Base-by-base conservation (phyloP, 1,140 invertebrate species). In the Drosophila eugracilis region DNA sequence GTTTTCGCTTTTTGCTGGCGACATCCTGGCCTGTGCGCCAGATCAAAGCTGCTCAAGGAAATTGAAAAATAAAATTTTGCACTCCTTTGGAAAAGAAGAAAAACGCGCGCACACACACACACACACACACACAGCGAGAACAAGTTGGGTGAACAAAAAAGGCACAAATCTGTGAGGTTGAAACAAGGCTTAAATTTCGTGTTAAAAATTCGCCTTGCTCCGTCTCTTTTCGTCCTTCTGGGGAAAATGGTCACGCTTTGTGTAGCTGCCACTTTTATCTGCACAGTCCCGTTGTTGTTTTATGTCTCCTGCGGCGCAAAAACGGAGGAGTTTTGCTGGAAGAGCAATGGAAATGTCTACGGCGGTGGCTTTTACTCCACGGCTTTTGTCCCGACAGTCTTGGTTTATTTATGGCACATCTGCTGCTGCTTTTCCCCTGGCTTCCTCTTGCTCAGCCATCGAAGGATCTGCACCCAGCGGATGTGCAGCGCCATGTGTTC, bases 391-490 rank as follows among this genome's bases (percentile, higher is more conserved):
- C 57, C 32, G 37, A n/a, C 41, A 14, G 52, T 78, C 30, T 60
- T 81, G 58, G 39, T 59, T 85, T 85, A 85, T 85, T 85, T 85
- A 85, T 85, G 81, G 59, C 75, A 37, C 74, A 83, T 71, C 66
- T 55, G 73, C 66, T 57, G 78, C 65, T 60, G 55, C 12, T 36
- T 37, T 59, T 55, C 55, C 49, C 34, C 9, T 21, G 19, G 19
- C 32, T 26, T 65, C 63, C 50, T 54, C 47, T 55, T 50, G 49
- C 55, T 9, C 42, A 45, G 22, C n/a, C n/a, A n/a, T n/a, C n/a
- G n/a, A 2, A 42, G 41, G 41, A 22, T 60, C 39, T 63, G 53
- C 74, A 71, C 19, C 74, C 53, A 66, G 59, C 44, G 79, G 44
- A 81, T 65, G 53, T 80, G 58, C 65, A 76, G 14, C 41, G 34